A percentile compares a stretch with the other conserved stretches of the same genome.
phyloP scores from a whole-genome alignment of 2,797 vertebrate genomes.

The Leptoclinus maculatus region DNA sequence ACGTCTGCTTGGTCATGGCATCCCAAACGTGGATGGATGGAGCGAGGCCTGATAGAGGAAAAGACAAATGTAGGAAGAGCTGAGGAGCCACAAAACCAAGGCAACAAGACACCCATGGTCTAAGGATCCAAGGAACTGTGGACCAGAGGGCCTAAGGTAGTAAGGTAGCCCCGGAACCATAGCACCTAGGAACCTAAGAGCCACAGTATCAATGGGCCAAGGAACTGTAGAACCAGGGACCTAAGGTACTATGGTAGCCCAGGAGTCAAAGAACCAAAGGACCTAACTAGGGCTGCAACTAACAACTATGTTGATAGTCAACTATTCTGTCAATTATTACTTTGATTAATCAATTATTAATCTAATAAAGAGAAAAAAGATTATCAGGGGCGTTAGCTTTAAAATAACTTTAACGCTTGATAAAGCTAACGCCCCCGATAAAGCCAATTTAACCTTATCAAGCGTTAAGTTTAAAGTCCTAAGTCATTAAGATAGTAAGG shows the following conservation, averaged over 20 bases:
- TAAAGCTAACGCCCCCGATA: too few species aligned
- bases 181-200: not conserved
- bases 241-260: not conserved
- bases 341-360: not conserved
- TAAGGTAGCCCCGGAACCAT: not conserved
- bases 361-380: too few species aligned
- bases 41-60: slow-evolving; percentile 85
- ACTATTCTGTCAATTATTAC: not conserved
- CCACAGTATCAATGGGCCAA: not conserved
- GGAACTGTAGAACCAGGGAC: not conserved
- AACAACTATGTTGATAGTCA: not conserved
- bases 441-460: too few species aligned
- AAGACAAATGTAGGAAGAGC: slow-evolving; percentile 18
- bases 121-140: not conserved
- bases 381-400: not conserved
- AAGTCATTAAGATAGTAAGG: not conserved
- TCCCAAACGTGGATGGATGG: slow-evolving; percentile 97
- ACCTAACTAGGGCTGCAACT: not conserved
- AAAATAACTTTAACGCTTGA: too few species aligned
- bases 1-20: slow-evolving; percentile 93
- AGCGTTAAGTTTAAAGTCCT: not conserved
- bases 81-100: not conserved
- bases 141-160: not conserved
- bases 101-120: not conserved
- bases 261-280: not conserved